phyloP scores from a whole-genome alignment of 2,888 invertebrate genomes.

The Eilema caniola region DNA sequence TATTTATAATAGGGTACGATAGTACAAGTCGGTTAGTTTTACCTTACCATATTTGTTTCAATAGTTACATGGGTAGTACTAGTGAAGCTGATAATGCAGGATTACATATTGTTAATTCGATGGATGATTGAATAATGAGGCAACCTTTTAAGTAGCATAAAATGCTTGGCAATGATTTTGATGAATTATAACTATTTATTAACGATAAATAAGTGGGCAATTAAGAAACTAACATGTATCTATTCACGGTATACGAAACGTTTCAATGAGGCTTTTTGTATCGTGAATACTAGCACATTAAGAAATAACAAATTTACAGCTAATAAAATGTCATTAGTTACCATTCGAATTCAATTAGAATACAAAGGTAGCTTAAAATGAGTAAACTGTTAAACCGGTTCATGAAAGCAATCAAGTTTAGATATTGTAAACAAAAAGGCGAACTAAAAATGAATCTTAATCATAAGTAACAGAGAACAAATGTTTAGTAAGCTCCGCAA shows the following conservation, averaged over 20 bases:
- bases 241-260: background rate
- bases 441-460: conserved; percentile 72
- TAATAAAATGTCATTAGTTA: conserved; percentile 16
- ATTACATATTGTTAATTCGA: background rate
- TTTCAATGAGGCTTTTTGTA: background rate
- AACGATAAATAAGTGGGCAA: background rate
- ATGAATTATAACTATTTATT: background rate
- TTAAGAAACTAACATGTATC: background rate
- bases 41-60: background rate
- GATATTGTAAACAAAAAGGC: conserved; percentile 48
- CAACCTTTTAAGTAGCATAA: background rate
- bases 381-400: conserved; percentile 50
- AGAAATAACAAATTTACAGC: background rate
- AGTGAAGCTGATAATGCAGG: background rate
- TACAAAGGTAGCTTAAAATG: conserved; percentile 42
- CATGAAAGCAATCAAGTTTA: conserved; percentile 52
- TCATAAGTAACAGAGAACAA: conserved; percentile 69
- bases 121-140: background rate
- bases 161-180: background rate
- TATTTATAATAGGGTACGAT: too few relatives aligned
- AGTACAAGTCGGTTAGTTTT: background rate
- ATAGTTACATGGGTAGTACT: background rate
- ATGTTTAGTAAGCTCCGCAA: conserved; percentile 59
- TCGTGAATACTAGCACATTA: background rate
- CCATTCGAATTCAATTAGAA: conserved; percentile 36